Base-by-base conservation (phyloP, 2,888 invertebrate genomes). In the Heliconius sara region DNA sequence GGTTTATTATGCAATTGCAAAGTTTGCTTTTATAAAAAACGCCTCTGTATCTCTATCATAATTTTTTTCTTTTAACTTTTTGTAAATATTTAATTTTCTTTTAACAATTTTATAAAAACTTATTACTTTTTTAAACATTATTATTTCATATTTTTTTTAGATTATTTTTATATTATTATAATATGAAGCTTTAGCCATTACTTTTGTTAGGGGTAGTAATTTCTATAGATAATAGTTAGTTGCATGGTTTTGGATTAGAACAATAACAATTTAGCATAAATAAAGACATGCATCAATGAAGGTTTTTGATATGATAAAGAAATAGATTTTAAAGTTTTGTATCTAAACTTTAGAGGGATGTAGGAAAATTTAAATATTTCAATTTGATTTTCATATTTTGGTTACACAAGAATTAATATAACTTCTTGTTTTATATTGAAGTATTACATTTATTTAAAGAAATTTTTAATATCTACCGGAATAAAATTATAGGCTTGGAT, bases 1-100 rank as follows among this genome's bases (percentile, higher is more conserved):
- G 34, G 34, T 72, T 71, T 52, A 57, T 52, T 27, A 27, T 39
- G 2, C 27, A 4, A 19, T 43, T 75, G 4, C 47, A 67, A 66
- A 39, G 66, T 74, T 60, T n/a, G 80, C 79, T 79, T 76, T 25
- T 72, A 72, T 12, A 34, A 72, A 52, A 47, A 52, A 30, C 39
- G 39, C 43, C 43, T 70, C 70, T 70, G 70, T 43, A 10, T 67
- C 30, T 66, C 16, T 66, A 19, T 19, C 7, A 39, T 34, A 22
- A 30, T 66, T 22, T 68, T 22, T 68, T 25, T 68, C 68, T 70
- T 43, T 25, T 70, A 39, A 34, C 22, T 67, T n/a, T 68, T 68
- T n/a, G 25, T 27, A 65, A 65, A 65, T 65, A 65, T 27, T 13
- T 63, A 63, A 25, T 25, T 27, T 65, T 65, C 27, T 65, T n/a